These are phyloP conservation scores for Scaptomyza parva DNA, from an alignment of 2,888 invertebrate genomes.

Conservation along the genomic window DNA sequence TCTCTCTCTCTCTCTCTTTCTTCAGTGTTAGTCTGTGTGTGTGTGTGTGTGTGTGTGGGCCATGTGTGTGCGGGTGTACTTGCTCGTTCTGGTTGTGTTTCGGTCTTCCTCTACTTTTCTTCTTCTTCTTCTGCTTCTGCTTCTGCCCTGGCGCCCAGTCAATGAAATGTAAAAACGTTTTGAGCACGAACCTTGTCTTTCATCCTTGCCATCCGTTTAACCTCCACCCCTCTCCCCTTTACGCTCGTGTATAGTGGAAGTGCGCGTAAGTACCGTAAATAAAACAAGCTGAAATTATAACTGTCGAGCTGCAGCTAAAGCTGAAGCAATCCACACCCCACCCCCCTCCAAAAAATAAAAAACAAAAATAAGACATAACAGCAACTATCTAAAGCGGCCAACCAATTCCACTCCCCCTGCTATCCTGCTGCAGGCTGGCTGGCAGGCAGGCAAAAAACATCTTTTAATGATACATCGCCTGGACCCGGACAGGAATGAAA, in stretches of 20 bases:
- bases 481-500: slow-evolving; percentile 33
- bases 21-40: slow-evolving; percentile 21
- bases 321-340: slow-evolving; percentile 17
- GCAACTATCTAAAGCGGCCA: slow-evolving; percentile 33
- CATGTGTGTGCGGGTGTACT: slow-evolving; percentile 34
- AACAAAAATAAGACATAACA: neutral
- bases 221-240: neutral
- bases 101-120: too few species aligned
- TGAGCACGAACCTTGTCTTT: slow-evolving; percentile 75
- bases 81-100: slow-evolving; percentile 37
- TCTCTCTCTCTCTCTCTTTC: slow-evolving; percentile 28
- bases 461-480: slow-evolving; percentile 68
- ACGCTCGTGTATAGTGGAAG: slow-evolving; percentile 31
- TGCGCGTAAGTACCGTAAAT: slow-evolving; percentile 74
- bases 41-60: slow-evolving; percentile 23
- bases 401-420: neutral
- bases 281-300: slow-evolving; percentile 73
- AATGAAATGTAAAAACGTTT: slow-evolving; percentile 79
- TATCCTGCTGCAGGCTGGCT: neutral
- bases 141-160: slow-evolving; percentile 59
- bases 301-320: slow-evolving; percentile 30
- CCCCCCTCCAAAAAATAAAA: slow-evolving; percentile 19
- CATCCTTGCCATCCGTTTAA: neutral
- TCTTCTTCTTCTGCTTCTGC: too few species aligned
- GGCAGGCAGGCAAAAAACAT: slow-evolving; percentile 46